Evolutionary conservation across 2,797 vertebrate genomes (phyloP).

Genomic region (Mormyrus hasselquistii): DNA sequence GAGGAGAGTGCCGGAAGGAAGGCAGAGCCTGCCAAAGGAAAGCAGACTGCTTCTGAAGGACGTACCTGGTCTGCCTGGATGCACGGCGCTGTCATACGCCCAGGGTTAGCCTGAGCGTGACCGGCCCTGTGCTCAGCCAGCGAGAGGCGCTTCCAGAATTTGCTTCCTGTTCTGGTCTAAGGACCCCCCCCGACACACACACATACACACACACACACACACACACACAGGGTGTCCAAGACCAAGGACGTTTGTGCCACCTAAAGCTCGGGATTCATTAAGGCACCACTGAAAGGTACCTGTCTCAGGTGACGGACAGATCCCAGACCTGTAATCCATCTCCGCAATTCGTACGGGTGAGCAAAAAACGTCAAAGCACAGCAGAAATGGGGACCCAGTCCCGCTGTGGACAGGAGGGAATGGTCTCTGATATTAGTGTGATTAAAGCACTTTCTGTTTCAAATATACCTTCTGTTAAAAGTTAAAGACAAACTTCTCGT

Average conservation of each 20-base stretch:
- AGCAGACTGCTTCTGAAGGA: slow-evolving; percentile 15
- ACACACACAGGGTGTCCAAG: background rate
- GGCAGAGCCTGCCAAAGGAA: slow-evolving; percentile 34
- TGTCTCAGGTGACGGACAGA: slow-evolving; percentile 3
- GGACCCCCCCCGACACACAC: background rate
- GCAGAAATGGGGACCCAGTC: background rate
- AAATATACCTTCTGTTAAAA: background rate
- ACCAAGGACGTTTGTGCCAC: slow-evolving; percentile 7
- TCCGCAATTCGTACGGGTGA: background rate
- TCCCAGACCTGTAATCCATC: slow-evolving; percentile 48
- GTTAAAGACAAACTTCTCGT: background rate
- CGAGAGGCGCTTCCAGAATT: background rate
- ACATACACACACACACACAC: background rate
- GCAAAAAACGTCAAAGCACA: background rate
- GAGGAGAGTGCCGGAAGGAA: slow-evolving; percentile 37
- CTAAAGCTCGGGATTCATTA: slow-evolving; percentile 1
- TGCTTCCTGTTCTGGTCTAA: background rate
- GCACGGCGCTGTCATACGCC: slow-evolving; percentile 14
- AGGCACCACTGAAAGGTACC: background rate
- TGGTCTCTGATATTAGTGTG: background rate
- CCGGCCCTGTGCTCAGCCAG: background rate
- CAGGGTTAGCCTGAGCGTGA: background rate
- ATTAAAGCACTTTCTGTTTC: background rate
- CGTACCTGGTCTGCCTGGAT: slow-evolving; percentile 21
- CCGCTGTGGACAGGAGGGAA: background rate